These are phyloP conservation scores for Anas georgica DNA, from an alignment of 2,797 vertebrate genomes.

Conservation along the genomic window DNA sequence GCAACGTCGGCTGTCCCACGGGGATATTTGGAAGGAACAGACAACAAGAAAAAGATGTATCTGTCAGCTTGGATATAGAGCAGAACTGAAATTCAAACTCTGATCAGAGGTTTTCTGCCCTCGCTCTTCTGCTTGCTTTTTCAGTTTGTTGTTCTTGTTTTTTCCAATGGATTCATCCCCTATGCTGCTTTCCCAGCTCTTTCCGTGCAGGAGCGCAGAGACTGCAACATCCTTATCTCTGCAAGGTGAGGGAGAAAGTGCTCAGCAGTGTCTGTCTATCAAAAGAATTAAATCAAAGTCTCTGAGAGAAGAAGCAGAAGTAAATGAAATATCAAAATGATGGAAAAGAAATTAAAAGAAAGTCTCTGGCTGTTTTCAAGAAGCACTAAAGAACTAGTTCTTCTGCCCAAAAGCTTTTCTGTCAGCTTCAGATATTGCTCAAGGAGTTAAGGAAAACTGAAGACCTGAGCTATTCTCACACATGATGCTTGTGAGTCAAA, in stretches of 20 bases:
- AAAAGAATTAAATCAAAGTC: conserved; percentile 11
- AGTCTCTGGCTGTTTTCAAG: neutral
- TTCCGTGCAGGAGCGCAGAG: neutral
- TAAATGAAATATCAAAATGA: conserved; percentile 52
- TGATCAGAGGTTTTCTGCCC: neutral
- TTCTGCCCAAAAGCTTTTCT: conserved; percentile 30
- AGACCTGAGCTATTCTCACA: neutral
- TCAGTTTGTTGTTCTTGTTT: neutral
- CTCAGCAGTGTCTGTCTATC: neutral
- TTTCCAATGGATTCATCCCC: neutral
- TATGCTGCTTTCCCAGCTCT: neutral
- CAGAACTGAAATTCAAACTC: neutral
- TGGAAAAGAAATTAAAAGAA: conserved; percentile 9
- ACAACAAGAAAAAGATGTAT: neutral
- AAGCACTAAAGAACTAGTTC: neutral
- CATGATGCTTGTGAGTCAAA: neutral
- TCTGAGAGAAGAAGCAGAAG: neutral
- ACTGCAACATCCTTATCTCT: neutral
- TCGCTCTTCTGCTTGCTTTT: neutral
- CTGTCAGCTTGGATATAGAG: neutral
- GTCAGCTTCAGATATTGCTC: neutral
- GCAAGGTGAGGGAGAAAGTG: neutral
- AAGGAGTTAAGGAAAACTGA: neutral
- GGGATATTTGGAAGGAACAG: neutral
- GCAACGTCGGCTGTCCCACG: neutral